Base-by-base conservation (phyloP, 2,888 invertebrate genomes). In the Amorpha juglandis region DNA sequence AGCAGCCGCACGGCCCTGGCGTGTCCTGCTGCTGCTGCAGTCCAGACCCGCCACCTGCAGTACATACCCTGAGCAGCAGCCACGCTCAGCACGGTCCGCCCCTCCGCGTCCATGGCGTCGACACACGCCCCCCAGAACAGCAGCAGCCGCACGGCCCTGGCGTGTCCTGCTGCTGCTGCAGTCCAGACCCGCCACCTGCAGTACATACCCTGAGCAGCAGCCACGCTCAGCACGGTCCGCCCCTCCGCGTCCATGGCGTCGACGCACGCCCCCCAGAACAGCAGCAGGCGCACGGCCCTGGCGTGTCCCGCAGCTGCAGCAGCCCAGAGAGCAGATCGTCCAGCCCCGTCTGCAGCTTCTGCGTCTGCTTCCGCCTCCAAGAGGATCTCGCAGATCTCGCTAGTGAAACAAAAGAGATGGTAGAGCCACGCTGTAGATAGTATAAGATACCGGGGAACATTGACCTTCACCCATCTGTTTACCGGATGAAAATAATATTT, bases 51-150 rank as follows among this genome's bases (percentile, higher is more conserved):
- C 19, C n/a, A 6, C 48, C 48, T 19, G 8, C 16, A 50, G 19
- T 19, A 65, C 64, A 27, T 72, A 88, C 96, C 98, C 90, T 98
- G 97, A 0, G 97, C 97, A 0, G 97, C 97, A 0, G 97, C 97
- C 2, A 97, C 96, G 69, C 96, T 96, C 21, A 97, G 94, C 67
- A 97, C 98, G 0, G 98, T 99, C 48, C 99, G 94, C 0, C 99
- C 99, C 86, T 98, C 98, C 4, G 96, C 95, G 90, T 99, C 99
- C 94, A 99, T 98, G 78, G 96, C 96, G 90, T 99, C 99, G 64
- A 98, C 98, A 80, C 98, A 97, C 70, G 98, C 98, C 51, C 98
- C 98, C 98, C 98, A 98, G 92, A 98, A 98, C 71, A 99, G 94
- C 72, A 99, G 92, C 72, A 98, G 94, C 16, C 97, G 96, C 0